Base-by-base conservation (phyloP, 1,140 invertebrate species). In the Plodia interpunctella region DNA sequence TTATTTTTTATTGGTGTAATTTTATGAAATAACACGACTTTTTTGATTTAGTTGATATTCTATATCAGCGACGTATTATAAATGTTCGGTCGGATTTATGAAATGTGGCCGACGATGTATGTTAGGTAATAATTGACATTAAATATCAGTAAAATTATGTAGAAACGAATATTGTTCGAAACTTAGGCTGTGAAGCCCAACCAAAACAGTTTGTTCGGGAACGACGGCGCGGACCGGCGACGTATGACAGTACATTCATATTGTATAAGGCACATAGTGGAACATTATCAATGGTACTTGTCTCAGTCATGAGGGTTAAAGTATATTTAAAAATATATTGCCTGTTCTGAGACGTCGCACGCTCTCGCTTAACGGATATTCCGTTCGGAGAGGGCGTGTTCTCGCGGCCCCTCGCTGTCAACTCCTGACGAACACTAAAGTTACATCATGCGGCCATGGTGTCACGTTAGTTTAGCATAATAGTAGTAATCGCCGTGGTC, bases 371-470 rank as follows among this genome's bases (percentile, higher is more conserved):
- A 32, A 11, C 30, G 30, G 30, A 32, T 32, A 9, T 32, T 9
- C 30, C 4, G 4, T 32, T 32, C 30, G 30, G 1, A 9, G 30
- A 32, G 30, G 10, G 30, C 30, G 30, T 32, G 63, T 66, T 67
- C 68, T 62, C 59, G 64, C 57, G 66, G 68, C n/a, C n/a, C n/a
- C n/a, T n/a, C n/a, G n/a, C n/a, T n/a, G n/a, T n/a, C n/a, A n/a
- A n/a, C n/a, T 65, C 68, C 71, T 70, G 68, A 72, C 62, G 73
- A 70, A 74, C 66, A 61, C 70, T 69, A 62, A 66, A 63, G 82
- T 83, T 85, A 60, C 83, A 86, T 79, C 83, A 86, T 86, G 85
- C 85, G 85, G 85, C 85, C 85, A 88, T 88, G 85, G 69, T 86
- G 83, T 76, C 71, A 70, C 75, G 53, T 71, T 84, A 84, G 76